Base-by-base conservation (phyloP, 2,888 invertebrate species). In the Platypus cylindrus region DNA sequence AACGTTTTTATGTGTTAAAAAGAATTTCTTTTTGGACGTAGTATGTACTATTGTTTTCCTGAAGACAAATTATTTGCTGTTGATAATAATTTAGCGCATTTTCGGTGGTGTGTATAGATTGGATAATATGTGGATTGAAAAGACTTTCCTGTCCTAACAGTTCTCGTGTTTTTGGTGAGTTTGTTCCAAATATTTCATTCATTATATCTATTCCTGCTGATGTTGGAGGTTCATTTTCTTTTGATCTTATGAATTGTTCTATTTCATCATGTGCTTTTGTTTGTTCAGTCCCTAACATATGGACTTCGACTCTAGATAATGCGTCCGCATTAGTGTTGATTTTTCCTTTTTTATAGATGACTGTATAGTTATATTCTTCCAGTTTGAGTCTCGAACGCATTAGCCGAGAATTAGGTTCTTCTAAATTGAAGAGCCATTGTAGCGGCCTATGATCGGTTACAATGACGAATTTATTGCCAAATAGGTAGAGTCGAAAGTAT, bases 401-500 rank as follows among this genome's bases (percentile, higher is more conserved):
- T 20, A 48, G 3, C 33, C 26, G 22, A 9, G 37, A 40, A 14
- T 17, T 24, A 13, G 34, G 35, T 8, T 40, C 34, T 37, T 40
- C 38, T 23, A 23, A 5, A 4, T n/a, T 17, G 11, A 36, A 35
- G 12, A 42, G 18, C 23, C 27, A 36, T 25, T 32, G 24, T 7
- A 43, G 16, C 4, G 40, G 38, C 30, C 35, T 31, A 18, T 43
- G 40, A 24, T 43, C 43, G 8, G 35, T 35, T 9, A 40, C 16
- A 11, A 38, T 30, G n/a, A 22, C 30, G 24, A 44, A 36, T 30
- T 36, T 40, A 12, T 29, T 16, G 23, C 38, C 38, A 27, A 32
- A 43, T 11, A 47, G 16, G 22, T 48, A 47, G 1, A 45, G 41
- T 9, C 46, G 20, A 20, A 47, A 46, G 20, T 44, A 32, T 31